Percentiles rank a stretch among this genome's conserved stretches.
These are phyloP conservation scores for Oxytorus armatus DNA, from an alignment of 2,888 invertebrate species.

Conservation along the genomic window DNA sequence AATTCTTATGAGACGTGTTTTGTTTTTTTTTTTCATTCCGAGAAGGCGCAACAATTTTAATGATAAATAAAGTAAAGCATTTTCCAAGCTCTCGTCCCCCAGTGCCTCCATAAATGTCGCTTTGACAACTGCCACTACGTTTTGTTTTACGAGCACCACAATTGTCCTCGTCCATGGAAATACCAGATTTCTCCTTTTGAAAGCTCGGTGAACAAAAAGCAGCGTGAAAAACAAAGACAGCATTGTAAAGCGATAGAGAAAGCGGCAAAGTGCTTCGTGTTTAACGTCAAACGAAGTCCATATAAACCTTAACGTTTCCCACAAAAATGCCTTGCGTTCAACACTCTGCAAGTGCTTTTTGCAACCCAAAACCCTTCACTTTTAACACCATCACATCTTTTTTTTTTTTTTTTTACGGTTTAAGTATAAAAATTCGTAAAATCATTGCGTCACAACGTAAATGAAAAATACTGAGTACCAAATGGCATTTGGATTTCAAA, in stretches of 20 bases:
- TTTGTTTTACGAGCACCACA: no score
- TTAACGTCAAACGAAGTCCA: conserved; percentile 6
- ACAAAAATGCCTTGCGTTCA: not conserved
- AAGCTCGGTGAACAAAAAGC: no score
- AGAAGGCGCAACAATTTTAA: no score
- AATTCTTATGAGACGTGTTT: no score
- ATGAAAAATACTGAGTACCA: not conserved
- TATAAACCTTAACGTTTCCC: not conserved
- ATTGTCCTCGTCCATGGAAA: not conserved
- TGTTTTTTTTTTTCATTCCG: no score
- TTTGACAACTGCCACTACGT: no score
- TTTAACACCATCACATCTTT: not conserved
- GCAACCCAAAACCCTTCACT: not conserved
- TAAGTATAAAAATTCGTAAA: not conserved
- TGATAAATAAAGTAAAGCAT: no score
- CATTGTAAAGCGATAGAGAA: not conserved
- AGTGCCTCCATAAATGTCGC: no score
- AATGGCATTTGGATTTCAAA: not conserved
- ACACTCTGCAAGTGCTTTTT: conserved; percentile 1
- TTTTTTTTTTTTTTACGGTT: not conserved
- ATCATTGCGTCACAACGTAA: not conserved
- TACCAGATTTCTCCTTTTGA: not conserved
- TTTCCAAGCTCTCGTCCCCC: no score
- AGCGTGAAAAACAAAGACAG: not conserved
- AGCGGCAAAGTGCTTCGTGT: not conserved